Conservation (phyloP, 30 jellyfish, hydroid and myxozoan genomes). For the Catostylus mosaicus region DNA sequence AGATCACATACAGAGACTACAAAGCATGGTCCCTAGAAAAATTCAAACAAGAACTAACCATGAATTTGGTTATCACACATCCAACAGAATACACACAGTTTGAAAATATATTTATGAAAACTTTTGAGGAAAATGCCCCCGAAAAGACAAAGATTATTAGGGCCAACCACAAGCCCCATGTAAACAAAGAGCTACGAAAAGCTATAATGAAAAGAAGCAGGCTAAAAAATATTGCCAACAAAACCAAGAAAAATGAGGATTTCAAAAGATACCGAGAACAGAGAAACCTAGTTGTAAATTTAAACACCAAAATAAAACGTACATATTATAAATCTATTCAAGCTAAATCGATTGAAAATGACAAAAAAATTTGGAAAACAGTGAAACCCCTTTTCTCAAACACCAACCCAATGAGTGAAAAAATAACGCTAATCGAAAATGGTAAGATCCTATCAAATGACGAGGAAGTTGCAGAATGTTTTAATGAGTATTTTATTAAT, state of each 20-base stretch:
- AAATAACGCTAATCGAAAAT: conserved; percentile 23
- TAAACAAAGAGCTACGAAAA: conserved; percentile 13
- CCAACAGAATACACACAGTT: background rate
- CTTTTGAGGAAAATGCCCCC: conserved; percentile 3
- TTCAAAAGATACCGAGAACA: conserved; percentile 24
- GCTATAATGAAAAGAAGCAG: conserved; percentile 8
- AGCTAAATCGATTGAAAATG: conserved; percentile 20
- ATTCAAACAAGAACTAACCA: background rate
- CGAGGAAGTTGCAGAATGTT: conserved; percentile 20
- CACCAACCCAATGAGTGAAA: conserved; percentile 12
- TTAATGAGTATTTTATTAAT: background rate
- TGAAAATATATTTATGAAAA: background rate
- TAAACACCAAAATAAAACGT: background rate
- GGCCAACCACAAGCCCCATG: background rate
- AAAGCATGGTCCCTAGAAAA: conserved; percentile 6
- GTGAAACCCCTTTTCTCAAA: conserved; percentile 40
- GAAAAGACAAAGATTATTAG: background rate
- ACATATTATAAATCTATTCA: conserved; percentile 9
- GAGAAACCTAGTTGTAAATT: conserved; percentile 24
- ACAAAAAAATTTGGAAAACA: conserved; percentile 30
- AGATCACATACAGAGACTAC: background rate
- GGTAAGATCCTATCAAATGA: conserved; percentile 31
- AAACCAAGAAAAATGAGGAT: conserved; percentile 28
- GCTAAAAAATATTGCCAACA: too few species aligned
- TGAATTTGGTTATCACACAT: background rate